Conservation (phyloP, 2,797 vertebrate genomes). For the Acridotheres tristis region DNA sequence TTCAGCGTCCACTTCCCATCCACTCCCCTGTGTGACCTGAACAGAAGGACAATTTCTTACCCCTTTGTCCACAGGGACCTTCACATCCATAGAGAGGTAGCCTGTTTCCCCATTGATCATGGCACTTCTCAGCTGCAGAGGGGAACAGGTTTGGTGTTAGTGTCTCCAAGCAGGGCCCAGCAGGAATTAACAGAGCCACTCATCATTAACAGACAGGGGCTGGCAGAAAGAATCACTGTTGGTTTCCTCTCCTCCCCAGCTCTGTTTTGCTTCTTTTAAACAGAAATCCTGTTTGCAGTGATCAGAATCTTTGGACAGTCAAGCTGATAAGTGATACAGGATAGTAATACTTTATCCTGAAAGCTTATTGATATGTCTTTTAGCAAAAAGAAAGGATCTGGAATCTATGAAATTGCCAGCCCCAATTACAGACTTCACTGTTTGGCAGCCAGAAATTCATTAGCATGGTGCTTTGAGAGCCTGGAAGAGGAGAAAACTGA, state of each 20-base stretch:
- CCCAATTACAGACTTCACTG: neutral
- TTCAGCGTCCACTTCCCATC: neutral
- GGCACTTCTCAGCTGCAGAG: slow-evolving; percentile 88
- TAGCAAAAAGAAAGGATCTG: slow-evolving; percentile 6
- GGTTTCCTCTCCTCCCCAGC: neutral
- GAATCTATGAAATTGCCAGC: neutral
- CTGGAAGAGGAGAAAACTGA: slow-evolving; percentile 1
- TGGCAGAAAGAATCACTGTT: neutral
- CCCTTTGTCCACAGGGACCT: slow-evolving; percentile 90
- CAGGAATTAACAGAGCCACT: neutral
- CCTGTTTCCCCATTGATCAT: slow-evolving; percentile 96
- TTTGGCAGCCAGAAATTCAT: slow-evolving; percentile 37
- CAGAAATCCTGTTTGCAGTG: neutral
- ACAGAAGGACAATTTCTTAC: slow-evolving; percentile 76
- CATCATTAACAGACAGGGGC: neutral
- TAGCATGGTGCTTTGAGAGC: neutral
- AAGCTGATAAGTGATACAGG: neutral
- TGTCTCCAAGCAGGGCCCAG: neutral
- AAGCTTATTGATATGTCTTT: neutral
- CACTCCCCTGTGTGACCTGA: neutral
- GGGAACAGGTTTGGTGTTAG: slow-evolving; percentile 35
- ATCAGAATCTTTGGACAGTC: neutral
- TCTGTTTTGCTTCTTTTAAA: neutral
- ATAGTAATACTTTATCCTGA: neutral
- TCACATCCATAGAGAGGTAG: slow-evolving; percentile 87